Conservation (phyloP, 2,797 vertebrate genomes). For the Ciconia nigra region DNA sequence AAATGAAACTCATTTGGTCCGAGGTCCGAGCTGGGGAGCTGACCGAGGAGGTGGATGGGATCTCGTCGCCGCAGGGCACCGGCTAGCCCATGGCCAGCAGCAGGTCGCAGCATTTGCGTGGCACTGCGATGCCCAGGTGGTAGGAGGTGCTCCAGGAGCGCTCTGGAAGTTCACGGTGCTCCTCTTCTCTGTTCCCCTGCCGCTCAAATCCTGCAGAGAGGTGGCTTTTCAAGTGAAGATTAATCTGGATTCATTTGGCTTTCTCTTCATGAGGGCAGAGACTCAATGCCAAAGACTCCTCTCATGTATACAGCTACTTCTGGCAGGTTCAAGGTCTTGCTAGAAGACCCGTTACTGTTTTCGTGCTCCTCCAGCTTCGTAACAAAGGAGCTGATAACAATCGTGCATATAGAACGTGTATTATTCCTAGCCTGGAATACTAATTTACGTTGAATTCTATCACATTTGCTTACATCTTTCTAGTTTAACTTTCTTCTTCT, state of each 20-base stretch:
- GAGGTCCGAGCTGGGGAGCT: too few relatives aligned
- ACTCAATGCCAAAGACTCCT: neutral
- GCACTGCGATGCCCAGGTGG: neutral
- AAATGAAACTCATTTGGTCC: rapidly evolving
- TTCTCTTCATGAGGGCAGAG: neutral
- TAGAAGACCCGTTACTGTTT: rapidly evolving
- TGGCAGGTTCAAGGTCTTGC: neutral
- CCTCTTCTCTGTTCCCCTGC: neutral
- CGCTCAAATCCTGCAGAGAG: neutral
- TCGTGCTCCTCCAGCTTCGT: neutral
- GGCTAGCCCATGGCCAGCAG: rapidly evolving
- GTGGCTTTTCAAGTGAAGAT: neutral
- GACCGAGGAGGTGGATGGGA: neutral
- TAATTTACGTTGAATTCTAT: neutral
- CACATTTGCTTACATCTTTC: neutral
- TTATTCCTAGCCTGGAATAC: neutral
- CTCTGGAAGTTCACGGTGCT: neutral
- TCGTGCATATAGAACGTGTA: neutral
- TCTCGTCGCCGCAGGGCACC: rapidly evolving
- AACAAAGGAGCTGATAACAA: neutral
- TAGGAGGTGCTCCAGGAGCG: neutral
- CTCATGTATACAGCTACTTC: neutral
- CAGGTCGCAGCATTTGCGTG: rapidly evolving
- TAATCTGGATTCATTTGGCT: neutral
- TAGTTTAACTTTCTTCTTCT: neutral